A percentile compares a stretch with the other conserved stretches of the same genome.
phyloP scores from a whole-genome alignment of 2,888 invertebrate genomes.

The Drosophila greeni region DNA sequence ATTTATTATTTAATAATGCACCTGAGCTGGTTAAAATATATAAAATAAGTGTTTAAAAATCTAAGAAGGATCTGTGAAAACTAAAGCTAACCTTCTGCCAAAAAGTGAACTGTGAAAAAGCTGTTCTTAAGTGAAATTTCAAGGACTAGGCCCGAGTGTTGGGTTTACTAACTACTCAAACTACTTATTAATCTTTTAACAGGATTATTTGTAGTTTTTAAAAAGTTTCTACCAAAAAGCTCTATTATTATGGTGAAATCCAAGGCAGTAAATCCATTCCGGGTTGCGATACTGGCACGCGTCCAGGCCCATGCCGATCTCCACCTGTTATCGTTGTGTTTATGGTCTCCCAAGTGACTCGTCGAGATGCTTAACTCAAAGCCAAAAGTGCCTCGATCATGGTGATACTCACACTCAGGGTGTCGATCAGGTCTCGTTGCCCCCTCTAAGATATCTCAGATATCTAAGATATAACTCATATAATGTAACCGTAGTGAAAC shows the following conservation, averaged over 20 bases:
- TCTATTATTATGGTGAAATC: background rate
- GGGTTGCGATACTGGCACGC: conserved; percentile 9
- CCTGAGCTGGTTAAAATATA: background rate
- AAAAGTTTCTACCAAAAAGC: no score
- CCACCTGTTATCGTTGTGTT: conserved; percentile 7
- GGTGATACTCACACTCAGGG: conserved; percentile 3
- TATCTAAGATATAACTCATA: background rate
- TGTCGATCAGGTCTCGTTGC: conserved; percentile 1
- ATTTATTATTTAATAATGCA: no score
- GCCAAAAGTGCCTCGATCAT: conserved; percentile 11
- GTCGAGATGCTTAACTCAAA: background rate
- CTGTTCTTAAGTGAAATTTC: background rate
- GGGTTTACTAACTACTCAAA: background rate
- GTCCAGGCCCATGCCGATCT: conserved; percentile 1
- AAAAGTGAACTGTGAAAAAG: background rate
- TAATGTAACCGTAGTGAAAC: background rate
- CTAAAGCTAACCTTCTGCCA: background rate
- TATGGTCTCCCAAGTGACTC: conserved; percentile 10
- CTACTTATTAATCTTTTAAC: no score
- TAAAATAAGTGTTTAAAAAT: background rate
- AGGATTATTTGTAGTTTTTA: no score
- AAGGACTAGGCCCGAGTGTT: background rate
- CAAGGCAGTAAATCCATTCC: conserved; percentile 1
- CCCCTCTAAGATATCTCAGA: background rate
- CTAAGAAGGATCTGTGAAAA: background rate